A percentile compares a stretch with the other conserved stretches of the same genome.
Conservation (phyloP, 2,888 invertebrate genomes). For the Pseudanteris insignis region DNA sequence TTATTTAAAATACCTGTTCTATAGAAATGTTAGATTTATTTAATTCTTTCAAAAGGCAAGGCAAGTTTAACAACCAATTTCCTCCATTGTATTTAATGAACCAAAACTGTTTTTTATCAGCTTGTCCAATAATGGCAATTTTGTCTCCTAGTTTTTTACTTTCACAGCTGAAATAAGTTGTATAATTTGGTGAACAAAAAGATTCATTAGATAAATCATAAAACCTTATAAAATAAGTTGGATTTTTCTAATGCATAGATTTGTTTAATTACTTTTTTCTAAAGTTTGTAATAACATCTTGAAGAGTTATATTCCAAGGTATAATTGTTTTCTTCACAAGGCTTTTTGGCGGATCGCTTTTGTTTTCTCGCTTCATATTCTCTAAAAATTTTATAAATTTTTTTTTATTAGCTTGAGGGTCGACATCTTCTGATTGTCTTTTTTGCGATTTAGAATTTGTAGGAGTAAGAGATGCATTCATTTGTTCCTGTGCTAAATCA, state of each 20-base stretch:
- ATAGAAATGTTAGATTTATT: conserved; percentile 8
- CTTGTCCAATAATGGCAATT: conserved; percentile 14
- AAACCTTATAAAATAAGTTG: not conserved
- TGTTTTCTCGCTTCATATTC: conserved; percentile 53
- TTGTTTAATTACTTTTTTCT: conserved; percentile 20
- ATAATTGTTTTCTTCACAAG: conserved; percentile 50
- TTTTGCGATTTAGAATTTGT: conserved; percentile 33
- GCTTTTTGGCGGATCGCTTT: conserved; percentile 45
- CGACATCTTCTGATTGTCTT: conserved; percentile 24
- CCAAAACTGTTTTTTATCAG: conserved; percentile 22
- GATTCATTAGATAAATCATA: not conserved
- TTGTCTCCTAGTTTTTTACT: not conserved
- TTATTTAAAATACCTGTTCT: conserved; percentile 14
- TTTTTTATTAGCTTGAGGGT: conserved; percentile 50
- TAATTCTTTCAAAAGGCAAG: conserved; percentile 14
- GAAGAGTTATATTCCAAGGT: conserved; percentile 51
- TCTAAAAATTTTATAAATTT: conserved; percentile 53
- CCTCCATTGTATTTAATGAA: conserved; percentile 22
- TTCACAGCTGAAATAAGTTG: conserved; percentile 1
- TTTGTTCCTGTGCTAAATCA: conserved; percentile 49
- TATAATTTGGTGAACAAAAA: too few relatives aligned
- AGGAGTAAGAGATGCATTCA: conserved; percentile 15
- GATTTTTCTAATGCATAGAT: not conserved
- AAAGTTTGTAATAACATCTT: conserved; percentile 47
- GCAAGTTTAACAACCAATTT: conserved; percentile 20